phyloP scores from a whole-genome alignment of 1,140 invertebrate genomes.

The Drosophila seguyi region DNA sequence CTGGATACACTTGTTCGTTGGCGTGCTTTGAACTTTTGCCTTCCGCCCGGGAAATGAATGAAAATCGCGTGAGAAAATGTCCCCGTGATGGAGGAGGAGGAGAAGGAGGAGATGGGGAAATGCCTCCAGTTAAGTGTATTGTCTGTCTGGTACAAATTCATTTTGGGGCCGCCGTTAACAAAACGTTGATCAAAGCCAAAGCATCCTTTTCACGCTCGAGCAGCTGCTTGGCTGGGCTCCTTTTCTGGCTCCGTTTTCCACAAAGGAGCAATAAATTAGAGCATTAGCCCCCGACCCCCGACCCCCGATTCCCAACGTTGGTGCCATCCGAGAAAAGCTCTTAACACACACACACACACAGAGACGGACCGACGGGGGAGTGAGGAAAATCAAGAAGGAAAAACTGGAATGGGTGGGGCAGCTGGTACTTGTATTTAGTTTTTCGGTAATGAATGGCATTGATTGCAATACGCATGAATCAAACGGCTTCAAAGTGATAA shows the following conservation, averaged over 20 bases:
- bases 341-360: constrained; percentile 48
- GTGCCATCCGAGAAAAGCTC: constrained; percentile 58
- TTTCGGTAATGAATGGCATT: constrained; percentile 78
- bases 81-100: constrained; percentile 1
- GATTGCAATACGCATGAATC: constrained; percentile 77
- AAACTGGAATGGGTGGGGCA: constrained; percentile 13
- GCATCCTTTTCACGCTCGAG: constrained; percentile 77
- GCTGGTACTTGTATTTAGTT: constrained; percentile 73
- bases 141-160: constrained; percentile 66
- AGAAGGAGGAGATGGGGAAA: background rate
- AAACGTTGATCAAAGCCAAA: constrained; percentile 79
- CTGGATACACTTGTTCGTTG: constrained; percentile 28
- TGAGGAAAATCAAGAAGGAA: too few relatives aligned
- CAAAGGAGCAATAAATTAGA: constrained; percentile 79
- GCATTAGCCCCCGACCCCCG: constrained; percentile 54
- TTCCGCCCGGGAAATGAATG: constrained; percentile 30
- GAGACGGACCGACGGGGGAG: constrained; percentile 5
- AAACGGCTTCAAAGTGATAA: constrained; percentile 74
- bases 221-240: constrained; percentile 25
- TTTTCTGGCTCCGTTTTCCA: constrained; percentile 32
- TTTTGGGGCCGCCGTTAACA: constrained; percentile 72
- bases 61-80: constrained; percentile 47
- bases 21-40: constrained; percentile 37
- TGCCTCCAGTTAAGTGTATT: constrained; percentile 43
- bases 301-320: background rate